Evolutionary conservation across 2,888 invertebrate species (phyloP).

Genomic region (Phyto melanocephala): DNA sequence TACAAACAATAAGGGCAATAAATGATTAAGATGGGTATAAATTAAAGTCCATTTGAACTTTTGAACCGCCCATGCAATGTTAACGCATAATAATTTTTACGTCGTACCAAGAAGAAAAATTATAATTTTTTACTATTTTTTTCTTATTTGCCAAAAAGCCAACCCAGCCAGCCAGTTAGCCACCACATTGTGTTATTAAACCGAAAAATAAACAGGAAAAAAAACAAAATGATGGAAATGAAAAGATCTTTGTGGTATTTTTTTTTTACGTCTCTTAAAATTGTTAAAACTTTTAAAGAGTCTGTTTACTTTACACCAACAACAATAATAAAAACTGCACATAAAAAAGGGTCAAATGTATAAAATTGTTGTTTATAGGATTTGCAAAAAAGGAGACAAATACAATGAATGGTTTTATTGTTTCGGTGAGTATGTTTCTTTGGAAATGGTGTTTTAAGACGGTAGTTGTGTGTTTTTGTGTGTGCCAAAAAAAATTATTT

Average conservation of each 20-base stretch:
- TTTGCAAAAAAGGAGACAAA: slow-evolving; percentile 49
- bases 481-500: slow-evolving; percentile 17
- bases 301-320: slow-evolving; percentile 17
- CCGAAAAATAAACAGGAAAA: not conserved
- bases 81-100: slow-evolving; percentile 62
- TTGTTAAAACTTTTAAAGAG: not conserved
- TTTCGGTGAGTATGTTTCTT: not conserved
- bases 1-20: slow-evolving; percentile 61
- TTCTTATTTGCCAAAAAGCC: not conserved
- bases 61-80: slow-evolving; percentile 63
- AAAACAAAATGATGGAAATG: slow-evolving; percentile 20
- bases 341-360: slow-evolving; percentile 63
- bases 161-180: not conserved
- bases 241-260: slow-evolving; percentile 39
- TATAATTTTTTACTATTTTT: not conserved
- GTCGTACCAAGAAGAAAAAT: not conserved
- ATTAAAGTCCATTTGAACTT: slow-evolving; percentile 64
- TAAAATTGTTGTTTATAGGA: slow-evolving; percentile 54
- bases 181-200: not conserved
- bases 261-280: not conserved
- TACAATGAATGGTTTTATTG: slow-evolving; percentile 43
- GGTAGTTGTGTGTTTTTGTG: not conserved
- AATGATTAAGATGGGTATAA: slow-evolving; percentile 63
- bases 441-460: not conserved
- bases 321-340: not conserved